Evolutionary conservation across 2,113 vertebrate genomes (phyloP), one percentile per base, ranked within the genome.

Genomic region (Lycaon pictus): DNA sequence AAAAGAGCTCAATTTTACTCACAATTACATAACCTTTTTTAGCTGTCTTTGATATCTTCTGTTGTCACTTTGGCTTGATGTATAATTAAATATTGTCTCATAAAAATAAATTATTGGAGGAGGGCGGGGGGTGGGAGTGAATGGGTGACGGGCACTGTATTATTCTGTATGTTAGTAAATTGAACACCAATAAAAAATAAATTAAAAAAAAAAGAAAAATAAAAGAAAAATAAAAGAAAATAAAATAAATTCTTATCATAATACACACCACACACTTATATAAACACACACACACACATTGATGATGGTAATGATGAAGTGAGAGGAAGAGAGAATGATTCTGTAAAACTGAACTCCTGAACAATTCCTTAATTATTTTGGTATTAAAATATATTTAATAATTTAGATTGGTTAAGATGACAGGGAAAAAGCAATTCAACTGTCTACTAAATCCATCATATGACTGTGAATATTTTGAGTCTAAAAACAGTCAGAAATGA

Each of bases 401-500:
- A 85, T 72, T 65, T 58, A 80, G 20, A 0, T n/a, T 29, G 74
- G 11, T 76, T 89, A 85, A 83, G n/a, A 91, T 13, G 13, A 58
- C 0, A 92, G 56, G 67, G 13, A 7, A 72, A 71, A 63, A 87
- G 25, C n/a, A 93, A 53, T 79, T 90, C 25, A 83, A 37, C 7
- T 67, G 4, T 51, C 60, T 90, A n/a, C n/a, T 81, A 87, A 93
- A 51, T 82, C 17, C 1, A 25, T 63, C 32, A 80, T 25, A 58
- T 74, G 25, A 67, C 2, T 92, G 60, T 83, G 32, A 93, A 29
- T 79, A 95, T 62, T 93, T 84, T 88, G 27, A 83, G 35, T 60
- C 25, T 48, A 82, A 87, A 88, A 83, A 7, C 43, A 71, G 29
- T 51, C 43, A 96, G 25, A 93, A 95, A 90, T 89, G 6, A 80